phyloP scores from a whole-genome alignment of 2,888 invertebrate species.

The Microctonus aethiopoides region DNA sequence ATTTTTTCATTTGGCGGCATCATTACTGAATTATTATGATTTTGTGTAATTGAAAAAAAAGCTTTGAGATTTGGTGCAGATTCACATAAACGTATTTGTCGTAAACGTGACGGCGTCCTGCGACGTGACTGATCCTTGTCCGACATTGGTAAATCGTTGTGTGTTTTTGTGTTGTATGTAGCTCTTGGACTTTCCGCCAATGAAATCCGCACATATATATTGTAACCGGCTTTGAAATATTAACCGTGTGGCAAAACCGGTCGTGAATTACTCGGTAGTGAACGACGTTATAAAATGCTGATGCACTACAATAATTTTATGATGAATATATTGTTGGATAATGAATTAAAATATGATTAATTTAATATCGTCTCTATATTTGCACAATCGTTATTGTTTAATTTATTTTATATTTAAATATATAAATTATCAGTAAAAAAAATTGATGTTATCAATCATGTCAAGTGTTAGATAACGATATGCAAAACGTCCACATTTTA shows the following conservation, averaged over 20 bases:
- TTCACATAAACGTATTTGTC: background rate
- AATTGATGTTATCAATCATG: background rate
- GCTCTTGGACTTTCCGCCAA: background rate
- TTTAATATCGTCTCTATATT: background rate
- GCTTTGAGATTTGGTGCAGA: conserved; percentile 18
- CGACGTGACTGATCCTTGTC: conserved; percentile 9
- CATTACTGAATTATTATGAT: conserved; percentile 13
- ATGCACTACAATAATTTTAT: background rate
- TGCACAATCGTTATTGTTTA: background rate
- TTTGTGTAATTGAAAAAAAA: background rate
- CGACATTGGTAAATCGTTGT: conserved; percentile 6
- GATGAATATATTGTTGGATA: background rate
- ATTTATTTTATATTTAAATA: background rate
- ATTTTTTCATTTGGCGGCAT: conserved; percentile 26
- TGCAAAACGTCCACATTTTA: background rate
- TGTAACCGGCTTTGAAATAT: background rate
- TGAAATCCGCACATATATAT: background rate
- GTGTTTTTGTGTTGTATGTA: background rate
- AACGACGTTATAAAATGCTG: background rate
- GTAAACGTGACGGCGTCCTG: background rate
- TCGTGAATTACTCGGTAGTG: background rate
- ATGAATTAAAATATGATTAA: background rate
- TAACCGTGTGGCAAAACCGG: conserved; percentile 2
- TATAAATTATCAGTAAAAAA: background rate
- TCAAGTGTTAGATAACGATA: conserved; percentile 18